Evolutionary conservation across 2,113 vertebrate species (phyloP).

Genomic region (Strix aluco): DNA sequence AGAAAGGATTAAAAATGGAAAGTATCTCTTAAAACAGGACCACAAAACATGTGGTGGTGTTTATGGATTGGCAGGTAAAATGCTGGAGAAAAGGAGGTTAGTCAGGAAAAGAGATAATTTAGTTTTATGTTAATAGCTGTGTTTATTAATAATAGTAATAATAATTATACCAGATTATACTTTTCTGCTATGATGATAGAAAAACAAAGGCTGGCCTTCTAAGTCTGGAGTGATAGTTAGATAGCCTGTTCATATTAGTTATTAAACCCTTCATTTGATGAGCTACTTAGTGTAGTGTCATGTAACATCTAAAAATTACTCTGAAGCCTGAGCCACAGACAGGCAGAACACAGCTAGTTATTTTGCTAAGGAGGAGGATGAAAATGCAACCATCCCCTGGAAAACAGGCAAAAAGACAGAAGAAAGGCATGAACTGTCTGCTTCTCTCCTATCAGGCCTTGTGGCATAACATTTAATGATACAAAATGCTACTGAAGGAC

Average conservation of each 20-base stretch:
- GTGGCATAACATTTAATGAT: background rate
- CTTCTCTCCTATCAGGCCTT: background rate
- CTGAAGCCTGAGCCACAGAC: background rate
- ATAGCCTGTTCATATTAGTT: background rate
- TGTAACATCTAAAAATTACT: background rate
- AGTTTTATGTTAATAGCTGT: background rate
- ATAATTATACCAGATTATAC: background rate
- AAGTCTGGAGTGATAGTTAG: background rate
- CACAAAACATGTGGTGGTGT: rapidly evolving
- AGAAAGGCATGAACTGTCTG: background rate
- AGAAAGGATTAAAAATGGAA: background rate
- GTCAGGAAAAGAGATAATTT: background rate
- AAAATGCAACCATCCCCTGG: background rate
- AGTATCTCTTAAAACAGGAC: background rate
- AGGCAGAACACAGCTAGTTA: background rate
- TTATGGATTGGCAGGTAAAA: background rate
- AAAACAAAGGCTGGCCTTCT: background rate
- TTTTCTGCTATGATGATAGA: background rate
- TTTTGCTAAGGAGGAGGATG: background rate
- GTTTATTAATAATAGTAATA: background rate
- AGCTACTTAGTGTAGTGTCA: background rate
- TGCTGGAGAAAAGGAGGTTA: background rate
- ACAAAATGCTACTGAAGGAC: background rate
- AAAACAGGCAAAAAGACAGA: background rate
- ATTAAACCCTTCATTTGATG: background rate